Evolutionary conservation across 2,888 invertebrate species (phyloP), one percentile per base, ranked within the genome.

Genomic region (Thyatira batis): DNA sequence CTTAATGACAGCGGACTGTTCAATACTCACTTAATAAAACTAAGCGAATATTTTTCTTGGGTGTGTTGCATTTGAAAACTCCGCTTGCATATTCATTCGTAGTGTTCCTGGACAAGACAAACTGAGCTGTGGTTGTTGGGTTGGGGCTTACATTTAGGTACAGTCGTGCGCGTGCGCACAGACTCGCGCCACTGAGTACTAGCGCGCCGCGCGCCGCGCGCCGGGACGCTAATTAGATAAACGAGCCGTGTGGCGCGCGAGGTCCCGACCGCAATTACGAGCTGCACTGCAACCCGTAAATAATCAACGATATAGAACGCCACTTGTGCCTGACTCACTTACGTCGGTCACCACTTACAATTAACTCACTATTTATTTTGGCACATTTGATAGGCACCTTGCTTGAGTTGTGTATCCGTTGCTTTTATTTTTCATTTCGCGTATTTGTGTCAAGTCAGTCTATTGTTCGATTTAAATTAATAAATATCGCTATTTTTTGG

Each of bases 221-320:
- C 76, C 78, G 76, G 78, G 81, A 76, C 78, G 72, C 83, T 91
- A 91, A 91, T 91, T 90, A 91, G 87, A 91, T 91, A 87, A 91
- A 90, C 87, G 91, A 89, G 86, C 83, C 80, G 83, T 82, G 82
- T 85, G 86, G 81, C 82, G 81, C 17, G 27, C 83, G 86, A 77
- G 91, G 90, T 91, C 91, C 81, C 80, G 89, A 89, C 90, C 89
- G 87, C 90, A 91, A 91, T 90, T 91, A 89, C 84, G 71, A 73
- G 71, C 71, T 76, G 82, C 76, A 78, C 78, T 80, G 79, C 82
- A 76, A 77, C 79, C 83, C 84, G 85, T 89, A 89, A 89, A 88
- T 87, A 87, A 89, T 87, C 81, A 82, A 76, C 82, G 80, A 88
- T 89, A 86, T 88, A 81, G 87, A 83, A 80, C 88, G 79, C 81